phyloP scores from a whole-genome alignment of 2,797 vertebrate genomes.

The Acrossocheilus wenchowensis region DNA sequence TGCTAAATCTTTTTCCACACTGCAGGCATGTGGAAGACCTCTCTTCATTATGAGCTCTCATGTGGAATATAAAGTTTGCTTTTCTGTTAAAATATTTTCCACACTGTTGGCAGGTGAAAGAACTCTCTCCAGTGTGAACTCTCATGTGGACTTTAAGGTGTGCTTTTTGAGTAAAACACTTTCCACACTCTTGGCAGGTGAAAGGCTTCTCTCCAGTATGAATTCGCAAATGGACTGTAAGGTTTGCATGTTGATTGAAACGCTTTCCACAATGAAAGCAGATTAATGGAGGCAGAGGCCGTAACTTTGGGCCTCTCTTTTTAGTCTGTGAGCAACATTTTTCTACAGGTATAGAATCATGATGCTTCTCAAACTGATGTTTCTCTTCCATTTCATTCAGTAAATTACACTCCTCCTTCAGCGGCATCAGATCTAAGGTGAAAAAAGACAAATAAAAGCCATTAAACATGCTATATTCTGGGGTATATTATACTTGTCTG shows the following conservation, averaged over 20 bases:
- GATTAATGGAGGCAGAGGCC: not conserved
- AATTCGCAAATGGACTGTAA: not conserved
- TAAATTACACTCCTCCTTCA: slow-evolving; percentile 11
- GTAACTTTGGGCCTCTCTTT: not conserved
- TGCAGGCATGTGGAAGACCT: not conserved
- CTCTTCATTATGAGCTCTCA: not conserved
- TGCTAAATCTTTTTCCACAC: slow-evolving; percentile 9
- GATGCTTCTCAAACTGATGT: not conserved
- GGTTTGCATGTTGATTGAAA: slow-evolving; percentile 2
- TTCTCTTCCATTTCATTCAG: slow-evolving; percentile 13
- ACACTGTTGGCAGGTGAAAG: not conserved
- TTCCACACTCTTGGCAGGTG: not conserved
- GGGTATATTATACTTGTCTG: too few relatives aligned
- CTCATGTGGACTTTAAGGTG: not conserved
- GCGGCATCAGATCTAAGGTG: not conserved
- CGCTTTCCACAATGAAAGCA: not conserved
- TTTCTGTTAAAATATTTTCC: slow-evolving; percentile 5
- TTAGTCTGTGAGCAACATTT: not conserved
- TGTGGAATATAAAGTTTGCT: not conserved
- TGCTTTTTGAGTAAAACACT: slow-evolving; percentile 5
- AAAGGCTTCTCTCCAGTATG: not conserved
- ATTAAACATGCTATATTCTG: too few relatives aligned
- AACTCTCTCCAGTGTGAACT: not conserved
- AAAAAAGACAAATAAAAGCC: not conserved
- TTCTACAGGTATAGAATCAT: not conserved